Base-by-base conservation (phyloP, 2,888 invertebrate species). In the Scaptomyza polygonia region DNA sequence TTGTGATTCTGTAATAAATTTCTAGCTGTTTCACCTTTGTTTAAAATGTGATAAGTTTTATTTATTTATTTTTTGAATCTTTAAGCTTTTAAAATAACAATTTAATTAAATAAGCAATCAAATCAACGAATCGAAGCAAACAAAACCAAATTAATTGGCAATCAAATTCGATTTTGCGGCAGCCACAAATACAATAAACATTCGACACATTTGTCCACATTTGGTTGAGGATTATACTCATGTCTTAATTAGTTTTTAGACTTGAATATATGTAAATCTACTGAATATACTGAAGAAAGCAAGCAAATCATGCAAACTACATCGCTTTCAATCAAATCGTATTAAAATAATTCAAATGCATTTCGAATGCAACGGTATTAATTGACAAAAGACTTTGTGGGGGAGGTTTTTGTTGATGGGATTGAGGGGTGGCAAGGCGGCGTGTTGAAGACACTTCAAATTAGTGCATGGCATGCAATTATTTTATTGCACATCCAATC, bases 391-490 rank as follows among this genome's bases (percentile, higher is more conserved):
- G 57, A 55, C 32, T 43, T 30, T 12, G n/a, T 3, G 27, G 39
- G 29, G 39, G 29, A 12, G 30, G 30, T 21, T 5, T 11, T 9
- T 12, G 5, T 11, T 7, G 21, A 21, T 5, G 3, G 30, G 9
- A 1, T 5, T n/a, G 14, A 12, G 8, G 25, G n/a, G 3, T 7
- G 5, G 12, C 8, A 7, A 11, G 25, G 8, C 3, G 39, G 32
- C 6, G 3, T 14, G 25, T 25, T 2, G 18, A 2, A 27, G 27
- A 9, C 55, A 58, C 52, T 74, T 72, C 57, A 68, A 75, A 77
- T 75, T 78, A 75, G 36, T 71, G 77, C 74, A 64, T 62, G 21
- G 61, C 59, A 69, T 68, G 75, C 75, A 75, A 63, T 65, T 77
- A 77, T 77, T 79, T 65, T 49, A 77, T 77, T 70, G 67, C 69